Base-by-base conservation (phyloP, 64 coral and sea anemone species). In the Montipora foliosa region DNA sequence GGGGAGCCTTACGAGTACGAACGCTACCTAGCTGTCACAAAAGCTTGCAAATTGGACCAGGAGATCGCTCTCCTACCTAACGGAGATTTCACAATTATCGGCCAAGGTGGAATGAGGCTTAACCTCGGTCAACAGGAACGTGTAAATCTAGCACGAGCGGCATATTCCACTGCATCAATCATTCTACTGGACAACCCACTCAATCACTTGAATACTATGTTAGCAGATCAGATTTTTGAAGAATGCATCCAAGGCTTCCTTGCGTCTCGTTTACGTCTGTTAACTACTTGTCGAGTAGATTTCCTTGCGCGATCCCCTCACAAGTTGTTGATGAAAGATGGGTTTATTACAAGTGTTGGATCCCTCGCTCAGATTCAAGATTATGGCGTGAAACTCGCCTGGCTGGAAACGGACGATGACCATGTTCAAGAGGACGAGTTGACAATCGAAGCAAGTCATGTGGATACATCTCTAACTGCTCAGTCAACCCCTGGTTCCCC, bases 111-210 rank as follows among this genome's bases (percentile, higher is more conserved):
- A 59, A 77, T 24, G 16, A 84, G 81, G 73, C 76, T 94, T 62
- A 90, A 53, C 46, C 77, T 87, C n/a, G 58, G 93, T 77, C 87
- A 94, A 79, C 68, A 52, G 61, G 78, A 87, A 72, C 93, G 77
- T 5, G 53, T 94, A 19, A 94, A 88, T 44, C 47, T 94, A 83
- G 93, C 93, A 83, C 87, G 93, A 19, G 93, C 93, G 19, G 69
- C 89, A 13, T 94, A 94, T 78, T 89, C 80, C 4, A 76, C 88
- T 29, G 93, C 93, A 13, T 87, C 88, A 61, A 89, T 94, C 12
- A 83, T 89, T 51, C 67, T 94, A 82, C 60, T 94, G 68, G 93
- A 94, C 72, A 75, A 90, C 77, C 93, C 93, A 37, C 62, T 94
- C 22, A 94, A 87, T 90, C 67, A 87, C 74, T 60, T 90, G 57